Evolutionary conservation across 1,140 invertebrate species (phyloP), one percentile per base, ranked within the genome.

Genomic region (Laupala kohalensis): DNA sequence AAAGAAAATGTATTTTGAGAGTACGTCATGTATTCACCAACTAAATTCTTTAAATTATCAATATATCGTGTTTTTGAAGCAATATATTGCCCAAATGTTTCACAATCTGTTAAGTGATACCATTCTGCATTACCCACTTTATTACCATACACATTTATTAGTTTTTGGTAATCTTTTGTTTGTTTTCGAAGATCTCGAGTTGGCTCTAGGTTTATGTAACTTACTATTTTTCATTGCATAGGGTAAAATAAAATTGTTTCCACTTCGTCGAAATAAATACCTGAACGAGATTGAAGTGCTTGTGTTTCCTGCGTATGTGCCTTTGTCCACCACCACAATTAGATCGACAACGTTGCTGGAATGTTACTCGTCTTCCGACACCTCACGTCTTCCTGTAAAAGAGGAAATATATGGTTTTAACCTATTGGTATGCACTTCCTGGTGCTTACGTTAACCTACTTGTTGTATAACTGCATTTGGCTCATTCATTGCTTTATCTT

Each of bases 351-450:
- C 25, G 24, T 4, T n/a, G n/a, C n/a, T n/a, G n/a, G n/a, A n/a
- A 25, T 66, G 1, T 24, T 13, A 66, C n/a, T 6, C 3, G 12
- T 25, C 5, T 4, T 25, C 19, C 25, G 23, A 4, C 13, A 4
- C 6, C 2, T 24, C 25, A 4, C 23, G 5, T 66, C n/a, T 66
- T 66, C 25, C 64, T 66, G 64, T 23, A 66, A 66, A 4, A 4
- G 64, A 66, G 25, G 64, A 70, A n/a, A 70, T 53, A 13, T 62
- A 70, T 4, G 69, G 29, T n/a, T 70, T 62, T 37, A 70, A 26
- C 12, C 29, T 4, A 62, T 70, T 70, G 4, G 23, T 63, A 25
- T 70, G 29, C 13, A 70, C 69, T 25, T 27, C 53, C 6, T 26
- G 24, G 19, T 62, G 53, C 25, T 70, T 70, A n/a, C 62, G 6